A percentile compares a stretch with the other conserved stretches of the same genome.
These are phyloP conservation scores for Macrocentrus cingulum DNA, from an alignment of 1,140 invertebrate species.

Conservation along the genomic window DNA sequence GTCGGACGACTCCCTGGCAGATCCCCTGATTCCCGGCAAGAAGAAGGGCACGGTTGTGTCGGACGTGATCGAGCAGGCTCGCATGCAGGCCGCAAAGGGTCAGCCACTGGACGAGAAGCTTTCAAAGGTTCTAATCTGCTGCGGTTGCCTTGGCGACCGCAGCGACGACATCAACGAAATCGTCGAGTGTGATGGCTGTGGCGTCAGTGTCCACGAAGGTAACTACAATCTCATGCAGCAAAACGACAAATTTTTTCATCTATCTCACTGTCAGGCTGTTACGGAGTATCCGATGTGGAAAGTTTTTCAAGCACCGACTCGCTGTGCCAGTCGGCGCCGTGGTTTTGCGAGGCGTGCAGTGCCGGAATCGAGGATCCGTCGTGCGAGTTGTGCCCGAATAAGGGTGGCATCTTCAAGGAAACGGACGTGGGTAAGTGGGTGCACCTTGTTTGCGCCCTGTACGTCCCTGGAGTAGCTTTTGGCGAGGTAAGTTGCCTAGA, in stretches of 20 bases:
- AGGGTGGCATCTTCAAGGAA: constrained; percentile 94
- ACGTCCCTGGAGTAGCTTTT: constrained; percentile 96
- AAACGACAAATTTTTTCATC: background rate
- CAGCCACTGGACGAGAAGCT: constrained; percentile 55
- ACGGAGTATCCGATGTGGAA: constrained; percentile 90
- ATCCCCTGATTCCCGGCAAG: constrained; percentile 60
- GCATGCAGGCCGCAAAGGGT: constrained; percentile 51
- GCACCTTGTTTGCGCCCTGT: constrained; percentile 94
- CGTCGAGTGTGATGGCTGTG: constrained; percentile 95
- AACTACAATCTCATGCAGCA: too few relatives aligned
- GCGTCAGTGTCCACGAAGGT: constrained; percentile 94
- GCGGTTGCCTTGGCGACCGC: constrained; percentile 88
- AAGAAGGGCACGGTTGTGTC: constrained; percentile 55
- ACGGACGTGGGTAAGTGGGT: constrained; percentile 97
- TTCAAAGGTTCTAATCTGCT: constrained; percentile 75
- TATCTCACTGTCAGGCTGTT: constrained; percentile 69
- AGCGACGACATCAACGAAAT: constrained; percentile 95
- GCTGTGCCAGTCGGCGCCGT: constrained; percentile 91
- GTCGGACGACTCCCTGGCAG: constrained; percentile 58
- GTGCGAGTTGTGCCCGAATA: constrained; percentile 82
- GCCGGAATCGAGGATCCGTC: constrained; percentile 82
- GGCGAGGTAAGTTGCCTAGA: constrained; percentile 67
- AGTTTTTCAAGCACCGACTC: constrained; percentile 89
- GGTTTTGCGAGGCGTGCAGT: constrained; percentile 98
- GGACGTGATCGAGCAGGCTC: constrained; percentile 61